Percentiles rank a stretch among this genome's conserved stretches.
phyloP scores from a whole-genome alignment of 2,888 invertebrate genomes.

The Willowsia nigromaculata region DNA sequence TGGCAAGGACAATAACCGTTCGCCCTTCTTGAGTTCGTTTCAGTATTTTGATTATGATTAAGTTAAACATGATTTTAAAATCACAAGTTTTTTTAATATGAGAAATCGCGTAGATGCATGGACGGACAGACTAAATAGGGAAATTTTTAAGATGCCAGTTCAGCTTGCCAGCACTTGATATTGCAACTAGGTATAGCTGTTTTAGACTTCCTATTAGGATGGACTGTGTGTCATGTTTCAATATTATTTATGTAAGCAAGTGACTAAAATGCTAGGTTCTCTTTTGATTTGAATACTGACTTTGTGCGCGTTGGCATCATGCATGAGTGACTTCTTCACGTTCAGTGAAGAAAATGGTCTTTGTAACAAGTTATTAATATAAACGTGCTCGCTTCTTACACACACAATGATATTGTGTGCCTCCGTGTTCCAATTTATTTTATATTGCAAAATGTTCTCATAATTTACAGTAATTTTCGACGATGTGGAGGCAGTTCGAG shows the following conservation, averaged over 20 bases:
- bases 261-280: background rate
- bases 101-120: no score
- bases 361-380: background rate
- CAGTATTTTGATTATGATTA: no score
- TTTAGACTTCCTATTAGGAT: no score
- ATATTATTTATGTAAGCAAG: background rate
- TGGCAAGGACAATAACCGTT: no score
- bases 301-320: background rate
- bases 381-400: background rate
- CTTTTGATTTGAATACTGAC: background rate
- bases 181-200: no score
- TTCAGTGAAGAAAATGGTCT: background rate
- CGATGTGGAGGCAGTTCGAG: slow-evolving; percentile 71
- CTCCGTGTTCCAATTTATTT: slow-evolving; percentile 2
- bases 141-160: no score
- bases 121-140: no score
- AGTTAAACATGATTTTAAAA: no score
- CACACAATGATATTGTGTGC: background rate
- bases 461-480: slow-evolving; percentile 72
- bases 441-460: background rate
- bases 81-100: no score
- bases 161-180: no score
- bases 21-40: no score
- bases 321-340: background rate
- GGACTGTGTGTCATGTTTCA: no score